These are phyloP conservation scores for Dicyrtomina minuta DNA, from an alignment of 2,888 invertebrate genomes.

Conservation along the genomic window DNA sequence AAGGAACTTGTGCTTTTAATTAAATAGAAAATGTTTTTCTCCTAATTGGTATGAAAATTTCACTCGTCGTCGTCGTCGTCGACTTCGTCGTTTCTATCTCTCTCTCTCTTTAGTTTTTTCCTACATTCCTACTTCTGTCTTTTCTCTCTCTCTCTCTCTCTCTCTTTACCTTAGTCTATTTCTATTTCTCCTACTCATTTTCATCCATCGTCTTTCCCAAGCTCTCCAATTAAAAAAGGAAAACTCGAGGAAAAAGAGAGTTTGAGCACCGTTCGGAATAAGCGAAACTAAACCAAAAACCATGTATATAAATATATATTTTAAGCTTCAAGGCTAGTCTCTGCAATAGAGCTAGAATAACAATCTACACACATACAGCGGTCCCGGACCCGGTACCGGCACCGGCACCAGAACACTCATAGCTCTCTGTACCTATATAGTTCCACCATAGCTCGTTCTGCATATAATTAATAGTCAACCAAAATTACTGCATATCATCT, in stretches of 20 bases:
- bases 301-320: slow-evolving; percentile 4
- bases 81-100: neutral
- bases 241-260: slow-evolving; percentile 30
- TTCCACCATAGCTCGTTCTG: too few relatives aligned
- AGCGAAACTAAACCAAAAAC: slow-evolving; percentile 23
- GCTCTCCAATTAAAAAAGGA: slow-evolving; percentile 35
- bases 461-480: too few relatives aligned
- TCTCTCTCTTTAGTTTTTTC: slow-evolving; percentile 23
- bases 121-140: slow-evolving; percentile 1
- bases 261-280: neutral
- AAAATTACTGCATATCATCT: neutral
- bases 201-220: neutral
- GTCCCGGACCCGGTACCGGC: too few relatives aligned
- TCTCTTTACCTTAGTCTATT: slow-evolving; percentile 8
- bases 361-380: neutral
- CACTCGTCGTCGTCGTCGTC: slow-evolving; percentile 1
- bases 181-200: neutral
- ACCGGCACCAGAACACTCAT: too few relatives aligned
- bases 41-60: slow-evolving; percentile 38
- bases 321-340: slow-evolving; percentile 1
- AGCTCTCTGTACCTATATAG: too few relatives aligned
- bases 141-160: slow-evolving; percentile 1
- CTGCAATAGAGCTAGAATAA: too few relatives aligned
- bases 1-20: slow-evolving; percentile 32
- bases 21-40: slow-evolving; percentile 34